Conservation (phyloP, 1,140 invertebrate genomes). For the Brachionus sp. region DNA sequence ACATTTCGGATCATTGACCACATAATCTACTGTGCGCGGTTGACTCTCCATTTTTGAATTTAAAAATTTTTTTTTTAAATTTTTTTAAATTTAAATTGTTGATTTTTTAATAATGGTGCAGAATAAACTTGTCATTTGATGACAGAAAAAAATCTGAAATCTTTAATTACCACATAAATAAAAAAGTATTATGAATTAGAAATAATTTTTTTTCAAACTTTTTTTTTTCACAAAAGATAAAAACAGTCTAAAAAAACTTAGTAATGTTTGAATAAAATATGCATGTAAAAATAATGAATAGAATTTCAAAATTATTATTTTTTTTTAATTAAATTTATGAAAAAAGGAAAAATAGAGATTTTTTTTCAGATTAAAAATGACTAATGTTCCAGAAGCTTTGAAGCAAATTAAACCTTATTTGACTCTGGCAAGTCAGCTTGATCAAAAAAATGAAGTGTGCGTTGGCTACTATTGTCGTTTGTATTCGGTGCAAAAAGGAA, state of each 20-base stretch:
- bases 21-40: not conserved
- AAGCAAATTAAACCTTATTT: constrained; percentile 35
- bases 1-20: not conserved
- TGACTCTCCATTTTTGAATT: not conserved
- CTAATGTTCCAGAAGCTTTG: not conserved
- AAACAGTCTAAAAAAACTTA: no score
- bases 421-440: constrained; percentile 25
- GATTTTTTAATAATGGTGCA: not conserved
- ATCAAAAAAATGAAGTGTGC: constrained; percentile 6
- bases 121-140: not conserved
- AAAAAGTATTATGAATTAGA: no score
- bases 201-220: no score
- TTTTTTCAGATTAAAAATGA: not conserved
- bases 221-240: no score
- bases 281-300: not conserved
- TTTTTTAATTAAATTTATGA: not conserved
- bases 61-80: not conserved
- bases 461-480: constrained; percentile 55
- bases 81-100: not conserved
- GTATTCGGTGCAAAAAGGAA: constrained; percentile 65
- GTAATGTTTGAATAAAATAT: no score
- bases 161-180: no score
- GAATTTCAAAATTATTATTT: not conserved
- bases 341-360: no score
- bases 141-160: no score